A percentile compares a stretch with the other conserved stretches of the same genome.
Evolutionary conservation across 2,888 invertebrate genomes (phyloP).

Genomic region (Melikaiella ostensackeni): DNA sequence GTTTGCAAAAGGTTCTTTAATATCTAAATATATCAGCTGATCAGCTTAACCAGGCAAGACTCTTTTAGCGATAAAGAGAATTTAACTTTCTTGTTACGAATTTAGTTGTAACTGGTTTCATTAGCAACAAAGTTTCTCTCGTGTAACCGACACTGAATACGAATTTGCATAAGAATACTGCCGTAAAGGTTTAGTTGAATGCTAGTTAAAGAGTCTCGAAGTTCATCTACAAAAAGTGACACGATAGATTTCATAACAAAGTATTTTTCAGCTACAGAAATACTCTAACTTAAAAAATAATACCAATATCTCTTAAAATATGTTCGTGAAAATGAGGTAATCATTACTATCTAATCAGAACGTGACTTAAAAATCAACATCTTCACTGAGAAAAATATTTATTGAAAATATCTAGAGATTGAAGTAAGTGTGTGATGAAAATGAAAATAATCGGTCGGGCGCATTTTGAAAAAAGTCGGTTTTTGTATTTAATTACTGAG

Average conservation of each 20-base stretch:
- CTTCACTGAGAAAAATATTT: neutral
- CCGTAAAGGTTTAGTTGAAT: slow-evolving; percentile 11
- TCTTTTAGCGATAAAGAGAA: neutral
- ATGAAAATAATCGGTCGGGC: no score
- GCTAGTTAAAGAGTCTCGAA: slow-evolving; percentile 1
- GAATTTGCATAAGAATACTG: slow-evolving; percentile 31
- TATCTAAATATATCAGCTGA: neutral
- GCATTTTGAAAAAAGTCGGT: no score
- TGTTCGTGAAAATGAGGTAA: neutral
- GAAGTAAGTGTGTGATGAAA: no score
- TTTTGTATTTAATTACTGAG: no score
- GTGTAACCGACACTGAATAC: slow-evolving; percentile 19
- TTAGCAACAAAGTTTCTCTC: slow-evolving; percentile 4
- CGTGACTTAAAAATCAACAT: neutral
- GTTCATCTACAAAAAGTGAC: slow-evolving; percentile 8
- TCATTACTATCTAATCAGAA: slow-evolving; percentile 3
- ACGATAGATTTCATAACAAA: neutral
- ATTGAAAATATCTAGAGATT: neutral
- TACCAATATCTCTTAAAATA: neutral
- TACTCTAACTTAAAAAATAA: neutral
- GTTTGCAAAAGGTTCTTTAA: neutral
- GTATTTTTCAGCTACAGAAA: neutral
- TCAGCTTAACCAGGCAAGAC: neutral
- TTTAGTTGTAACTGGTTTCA: slow-evolving; percentile 15
- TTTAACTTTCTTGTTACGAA: neutral